A percentile compares a stretch with the other conserved stretches of the same genome.
Evolutionary conservation across 1,140 invertebrate species (phyloP).

Genomic region (Heterodera schachtii): DNA sequence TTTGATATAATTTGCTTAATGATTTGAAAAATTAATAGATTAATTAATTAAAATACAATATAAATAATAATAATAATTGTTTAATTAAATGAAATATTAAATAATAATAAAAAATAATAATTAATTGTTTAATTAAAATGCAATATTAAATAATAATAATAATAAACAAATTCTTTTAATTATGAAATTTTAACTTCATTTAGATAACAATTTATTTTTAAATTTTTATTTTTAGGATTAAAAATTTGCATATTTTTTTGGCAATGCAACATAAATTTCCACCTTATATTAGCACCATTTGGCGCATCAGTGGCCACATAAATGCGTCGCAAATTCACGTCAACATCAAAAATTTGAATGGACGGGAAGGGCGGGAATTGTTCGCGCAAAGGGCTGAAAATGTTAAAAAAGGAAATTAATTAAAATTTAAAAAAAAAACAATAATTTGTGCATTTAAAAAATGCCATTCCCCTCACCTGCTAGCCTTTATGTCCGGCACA

Average conservation of each 20-base stretch:
- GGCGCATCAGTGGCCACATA: slow-evolving; percentile 60
- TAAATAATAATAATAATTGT: no score
- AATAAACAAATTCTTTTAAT: no score
- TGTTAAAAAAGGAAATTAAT: no score
- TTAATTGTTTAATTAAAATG: neutral
- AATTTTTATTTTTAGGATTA: no score
- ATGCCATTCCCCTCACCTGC: neutral
- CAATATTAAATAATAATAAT: no score
- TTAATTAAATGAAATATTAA: neutral
- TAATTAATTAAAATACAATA: no score
- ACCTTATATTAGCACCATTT: slow-evolving; percentile 61
- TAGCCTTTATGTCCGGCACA: slow-evolving; percentile 60
- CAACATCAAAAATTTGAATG: slow-evolving; percentile 62
- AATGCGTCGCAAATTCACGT: slow-evolving; percentile 59
- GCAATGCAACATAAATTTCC: slow-evolving; percentile 20
- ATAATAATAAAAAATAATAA: no score
- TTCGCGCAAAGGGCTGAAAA: slow-evolving; percentile 51
- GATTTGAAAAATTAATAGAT: neutral
- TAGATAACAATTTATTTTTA: no score
- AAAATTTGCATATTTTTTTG: no score
- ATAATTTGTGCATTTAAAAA: neutral
- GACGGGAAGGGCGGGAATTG: slow-evolving; percentile 54
- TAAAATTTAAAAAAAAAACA: neutral
- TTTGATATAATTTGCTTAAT: no score
- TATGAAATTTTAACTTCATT: no score